Base-by-base conservation (phyloP, 2,797 vertebrate genomes). In the Enteromius mattozi region DNA sequence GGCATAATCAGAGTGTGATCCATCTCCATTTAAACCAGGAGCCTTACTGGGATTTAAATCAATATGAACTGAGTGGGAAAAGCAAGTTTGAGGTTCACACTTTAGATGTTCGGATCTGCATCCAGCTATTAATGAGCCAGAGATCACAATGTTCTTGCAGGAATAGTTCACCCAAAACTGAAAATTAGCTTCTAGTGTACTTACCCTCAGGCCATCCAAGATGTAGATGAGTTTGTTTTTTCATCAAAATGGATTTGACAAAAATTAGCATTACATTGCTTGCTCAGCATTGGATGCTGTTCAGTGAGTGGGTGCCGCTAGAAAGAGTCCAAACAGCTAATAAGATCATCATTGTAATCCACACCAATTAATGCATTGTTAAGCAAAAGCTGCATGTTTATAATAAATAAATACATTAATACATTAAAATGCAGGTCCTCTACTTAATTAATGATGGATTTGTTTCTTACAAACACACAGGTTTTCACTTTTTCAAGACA, bases 1-100 rank as follows among this genome's bases (percentile, higher is more conserved):
- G 91, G 92, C 91, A 89, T 92, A 93, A 93, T 94, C 90, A 89
- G 80, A 87, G 75, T 88, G 70, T 49, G 86, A 90, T 90, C 76
- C 91, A 86, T 86, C 82, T 79, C 82, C 76, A 82, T 84, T 82
- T 87, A 84, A 87, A 92, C 93, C 88, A 86, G 90, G 92, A 94
- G 91, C 91, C 89, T 93, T 94, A 90, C 93, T 90, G 90, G 93
- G 93, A 92, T 94, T 95, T 94, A 92, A 93, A 92, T 94, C 92
- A 92, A 94, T 93, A 91, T 93, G 90, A 92, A 94, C 93, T 91
- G 91, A 87, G 85, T 87, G 70, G 81, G 90, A 92, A 92, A 89
- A 86, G 86, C 90, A 87, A 85, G 92, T 93, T 92, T 93, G 88
- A 89, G 83, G 90, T 95, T 94, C 87, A 84, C 93, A 93, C 93